Percentiles rank a stretch among this genome's conserved stretches.
These are phyloP conservation scores for Coendou prehensilis DNA, from an alignment of 2,797 vertebrate genomes.

Conservation along the genomic window DNA sequence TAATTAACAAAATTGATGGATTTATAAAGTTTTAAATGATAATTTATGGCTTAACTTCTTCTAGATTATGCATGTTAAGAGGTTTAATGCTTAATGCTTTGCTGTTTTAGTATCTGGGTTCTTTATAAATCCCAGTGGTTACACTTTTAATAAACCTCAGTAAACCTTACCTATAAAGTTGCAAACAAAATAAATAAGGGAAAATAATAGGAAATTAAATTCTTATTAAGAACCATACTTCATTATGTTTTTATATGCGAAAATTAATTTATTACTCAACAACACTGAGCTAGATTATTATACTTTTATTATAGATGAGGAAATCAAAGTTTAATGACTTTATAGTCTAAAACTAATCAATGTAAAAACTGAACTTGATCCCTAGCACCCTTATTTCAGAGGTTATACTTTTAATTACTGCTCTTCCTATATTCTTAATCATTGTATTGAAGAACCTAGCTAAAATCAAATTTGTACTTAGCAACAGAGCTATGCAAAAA, in stretches of 20 bases:
- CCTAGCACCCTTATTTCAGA: neutral
- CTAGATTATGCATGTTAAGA: neutral
- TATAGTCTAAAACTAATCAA: neutral
- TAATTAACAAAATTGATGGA: constrained; percentile 7
- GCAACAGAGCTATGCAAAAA: neutral
- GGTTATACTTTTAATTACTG: neutral
- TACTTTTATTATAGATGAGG: neutral
- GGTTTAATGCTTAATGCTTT: neutral
- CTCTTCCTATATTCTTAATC: neutral
- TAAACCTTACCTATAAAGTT: neutral
- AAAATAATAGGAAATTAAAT: neutral
- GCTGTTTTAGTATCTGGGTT: neutral
- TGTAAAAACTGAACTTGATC: neutral
- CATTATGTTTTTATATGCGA: neutral
- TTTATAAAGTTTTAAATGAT: constrained; percentile 4
- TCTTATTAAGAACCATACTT: constrained; percentile 5
- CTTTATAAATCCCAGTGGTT: constrained; percentile 11
- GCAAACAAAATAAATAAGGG: constrained; percentile 14
- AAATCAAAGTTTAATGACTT: neutral
- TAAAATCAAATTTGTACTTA: neutral
- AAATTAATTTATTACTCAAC: neutral
- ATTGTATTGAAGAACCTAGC: neutral
- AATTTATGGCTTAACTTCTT: constrained; percentile 21
- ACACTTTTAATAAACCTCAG: constrained; percentile 46
- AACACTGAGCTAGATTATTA: constrained; percentile 1